phyloP scores from a whole-genome alignment of 2,113 vertebrate species.

The Cyphomyrus plagiostoma region DNA sequence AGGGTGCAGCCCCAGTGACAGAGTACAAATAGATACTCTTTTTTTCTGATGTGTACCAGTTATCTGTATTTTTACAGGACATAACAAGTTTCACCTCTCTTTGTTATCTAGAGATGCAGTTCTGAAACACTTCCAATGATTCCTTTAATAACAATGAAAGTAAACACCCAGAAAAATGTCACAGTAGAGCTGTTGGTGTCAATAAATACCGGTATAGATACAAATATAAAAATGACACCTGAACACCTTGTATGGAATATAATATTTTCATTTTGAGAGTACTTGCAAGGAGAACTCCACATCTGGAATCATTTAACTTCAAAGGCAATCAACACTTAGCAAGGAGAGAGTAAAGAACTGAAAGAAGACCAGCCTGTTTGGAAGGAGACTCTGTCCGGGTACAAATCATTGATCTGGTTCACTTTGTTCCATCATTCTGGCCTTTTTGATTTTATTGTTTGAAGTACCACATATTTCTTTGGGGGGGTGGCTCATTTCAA shows the following conservation, averaged over 20 bases:
- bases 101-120: background rate
- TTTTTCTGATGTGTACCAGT: background rate
- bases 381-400: background rate
- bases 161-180: background rate
- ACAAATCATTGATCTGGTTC: background rate
- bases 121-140: background rate
- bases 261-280: background rate
- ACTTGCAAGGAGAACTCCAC: background rate
- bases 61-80: background rate
- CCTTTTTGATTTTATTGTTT: background rate
- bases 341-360: background rate
- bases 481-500: background rate
- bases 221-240: background rate
- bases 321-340: background rate
- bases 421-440: background rate
- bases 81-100: background rate
- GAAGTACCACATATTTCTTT: background rate
- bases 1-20: too few species aligned
- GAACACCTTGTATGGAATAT: background rate
- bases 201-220: background rate
- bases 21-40: background rate
- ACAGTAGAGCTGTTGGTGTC: background rate
- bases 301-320: background rate
- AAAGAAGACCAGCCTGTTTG: background rate
- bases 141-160: background rate